Percentiles rank a stretch among this genome's conserved stretches.
phyloP scores from a whole-genome alignment of 64 coral and sea anemone species.

The Stichodactyla mertensii region DNA sequence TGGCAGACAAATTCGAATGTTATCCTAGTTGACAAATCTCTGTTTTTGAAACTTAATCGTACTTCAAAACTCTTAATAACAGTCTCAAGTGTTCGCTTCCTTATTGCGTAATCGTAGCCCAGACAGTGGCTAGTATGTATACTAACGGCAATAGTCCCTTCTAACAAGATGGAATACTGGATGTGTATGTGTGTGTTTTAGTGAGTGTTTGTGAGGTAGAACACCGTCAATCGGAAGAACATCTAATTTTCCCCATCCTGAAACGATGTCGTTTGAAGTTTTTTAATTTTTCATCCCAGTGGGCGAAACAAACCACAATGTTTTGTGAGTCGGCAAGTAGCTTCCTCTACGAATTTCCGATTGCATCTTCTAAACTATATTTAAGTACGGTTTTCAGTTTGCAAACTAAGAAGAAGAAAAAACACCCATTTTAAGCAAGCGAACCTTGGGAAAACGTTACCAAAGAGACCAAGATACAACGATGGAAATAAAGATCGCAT shows the following conservation, averaged over 20 bases:
- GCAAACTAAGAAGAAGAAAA: neutral
- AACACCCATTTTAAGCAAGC: neutral
- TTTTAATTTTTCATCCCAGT: neutral
- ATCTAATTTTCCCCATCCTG: too few species aligned
- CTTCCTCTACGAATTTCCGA: slow-evolving; percentile 19
- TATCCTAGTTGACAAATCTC: too few species aligned
- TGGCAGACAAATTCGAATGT: too few species aligned
- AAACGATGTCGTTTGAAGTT: neutral
- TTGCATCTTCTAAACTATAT: neutral
- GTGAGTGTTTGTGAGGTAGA: neutral
- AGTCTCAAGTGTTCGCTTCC: too few species aligned
- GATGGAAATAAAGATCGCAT: neutral
- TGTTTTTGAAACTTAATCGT: too few species aligned
- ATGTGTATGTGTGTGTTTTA: too few species aligned
- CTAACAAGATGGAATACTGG: too few species aligned
- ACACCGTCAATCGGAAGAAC: neutral
- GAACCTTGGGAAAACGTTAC: neutral
- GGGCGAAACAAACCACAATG: slow-evolving; percentile 15
- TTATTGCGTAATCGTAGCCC: too few species aligned
- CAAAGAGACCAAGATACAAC: neutral
- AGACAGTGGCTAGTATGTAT: too few species aligned
- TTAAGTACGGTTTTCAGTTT: neutral
- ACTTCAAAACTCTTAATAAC: too few species aligned
- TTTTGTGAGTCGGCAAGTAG: neutral
- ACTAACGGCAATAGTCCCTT: too few species aligned